Percentiles rank a stretch among this genome's conserved stretches.
These are phyloP conservation scores for Rotaria magnacalcarata DNA, from an alignment of 2,888 invertebrate genomes.

Conservation along the genomic window DNA sequence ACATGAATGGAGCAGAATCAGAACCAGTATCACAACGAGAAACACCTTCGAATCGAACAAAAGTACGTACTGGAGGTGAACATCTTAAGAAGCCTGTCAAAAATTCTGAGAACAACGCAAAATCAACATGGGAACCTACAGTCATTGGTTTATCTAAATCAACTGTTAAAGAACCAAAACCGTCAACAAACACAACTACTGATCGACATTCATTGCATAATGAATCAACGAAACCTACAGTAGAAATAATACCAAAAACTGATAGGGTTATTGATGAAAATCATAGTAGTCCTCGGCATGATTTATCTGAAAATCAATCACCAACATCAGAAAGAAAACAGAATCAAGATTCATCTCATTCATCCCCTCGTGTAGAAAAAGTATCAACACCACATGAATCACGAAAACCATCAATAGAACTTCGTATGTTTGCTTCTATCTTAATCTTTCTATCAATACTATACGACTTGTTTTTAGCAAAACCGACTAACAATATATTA, in stretches of 20 bases:
- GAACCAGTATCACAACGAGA: not conserved
- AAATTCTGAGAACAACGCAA: not conserved
- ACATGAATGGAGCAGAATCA: not conserved
- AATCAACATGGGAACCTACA: not conserved
- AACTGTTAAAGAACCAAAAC: not conserved
- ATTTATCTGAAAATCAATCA: not conserved
- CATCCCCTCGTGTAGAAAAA: not conserved
- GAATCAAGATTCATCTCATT: not conserved
- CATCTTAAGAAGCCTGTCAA: not conserved
- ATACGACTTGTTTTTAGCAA: not conserved
- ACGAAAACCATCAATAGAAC: not conserved
- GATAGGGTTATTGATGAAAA: not conserved
- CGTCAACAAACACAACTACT: not conserved
- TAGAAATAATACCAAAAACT: not conserved
- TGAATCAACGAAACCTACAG: not conserved
- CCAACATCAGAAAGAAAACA: not conserved
- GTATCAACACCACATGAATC: not conserved
- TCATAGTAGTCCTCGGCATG: not conserved
- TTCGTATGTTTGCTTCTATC: not conserved
- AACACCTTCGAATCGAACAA: not conserved
- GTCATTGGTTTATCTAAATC: not conserved
- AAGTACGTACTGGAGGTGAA: not conserved
- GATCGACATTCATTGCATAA: not conserved
- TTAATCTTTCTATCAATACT: not conserved
- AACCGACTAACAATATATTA: too few species aligned